Base-by-base conservation (phyloP, 2,113 vertebrate species). In the Ptyas mucosa region DNA sequence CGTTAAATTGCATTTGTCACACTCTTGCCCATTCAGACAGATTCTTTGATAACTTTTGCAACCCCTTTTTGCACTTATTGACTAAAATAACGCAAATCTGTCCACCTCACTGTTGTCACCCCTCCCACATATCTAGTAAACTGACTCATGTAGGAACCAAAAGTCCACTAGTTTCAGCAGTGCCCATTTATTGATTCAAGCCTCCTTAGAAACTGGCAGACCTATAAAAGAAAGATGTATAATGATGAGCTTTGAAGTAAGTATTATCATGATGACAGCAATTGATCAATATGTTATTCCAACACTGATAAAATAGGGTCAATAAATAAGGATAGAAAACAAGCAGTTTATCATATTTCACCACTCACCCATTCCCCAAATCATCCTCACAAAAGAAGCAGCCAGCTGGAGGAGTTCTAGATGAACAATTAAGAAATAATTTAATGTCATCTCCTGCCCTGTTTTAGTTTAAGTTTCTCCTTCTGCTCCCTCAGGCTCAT, bases 231-330 rank as follows among this genome's bases (percentile, higher is more conserved):
- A 90, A 85, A 91, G 53, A 58, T 93, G 92, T 90, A 23, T 34
- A 52, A 69, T 93, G 39, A 43, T 91, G 58, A 89, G 3, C 81
- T 24, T 12, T 34, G 94, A 93, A 53, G n/a, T 55, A 92, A 88
- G 90, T 90, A 8, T 39, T 91, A 49, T 93, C 93, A 88, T 39
- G 85, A 1, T 0, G 54, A 57, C 34, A 90, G 93, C 93, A 96
- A 95, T 96, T 95, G 93, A 94, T 95, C 95, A 93, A 94, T 95
- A 92, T 0, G 8, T 3, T 94, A 88, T 93, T 94, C 91, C 94
- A 94, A 64, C 39, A 58, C 87, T 57, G 9, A 43, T 88, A 88
- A 69, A 54, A n/a, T 26, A 54, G 91, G 93, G 88, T 95, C 61
- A 49, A 53, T 85, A 39, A 95, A n/a, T 9, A 92, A 52, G 7